phyloP scores from a whole-genome alignment of 2,113 vertebrate species.

The Onychorhynchus coronatus region DNA sequence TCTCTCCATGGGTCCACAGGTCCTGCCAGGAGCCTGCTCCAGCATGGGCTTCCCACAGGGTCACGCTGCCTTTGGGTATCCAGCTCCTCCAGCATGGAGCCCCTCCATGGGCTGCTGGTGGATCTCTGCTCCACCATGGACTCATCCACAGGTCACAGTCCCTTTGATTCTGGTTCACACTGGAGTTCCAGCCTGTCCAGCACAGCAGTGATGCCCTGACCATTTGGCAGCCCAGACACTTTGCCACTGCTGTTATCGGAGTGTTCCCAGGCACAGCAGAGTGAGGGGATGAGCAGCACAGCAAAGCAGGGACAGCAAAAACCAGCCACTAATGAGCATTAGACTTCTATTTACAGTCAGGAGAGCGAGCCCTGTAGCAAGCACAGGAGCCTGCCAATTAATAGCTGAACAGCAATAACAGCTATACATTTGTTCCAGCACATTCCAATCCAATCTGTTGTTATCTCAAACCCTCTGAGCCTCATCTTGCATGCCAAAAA shows the following conservation, averaged over 20 bases:
- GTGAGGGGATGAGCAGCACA: neutral
- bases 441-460: neutral
- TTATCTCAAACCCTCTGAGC: neutral
- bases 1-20: neutral
- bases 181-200: neutral
- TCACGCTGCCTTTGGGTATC: neutral
- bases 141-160: neutral
- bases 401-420: neutral
- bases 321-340: neutral
- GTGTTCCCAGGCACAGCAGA: neutral
- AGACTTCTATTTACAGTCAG: neutral
- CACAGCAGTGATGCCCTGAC: neutral
- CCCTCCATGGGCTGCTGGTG: neutral
- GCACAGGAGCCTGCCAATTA: neutral
- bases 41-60: neutral
- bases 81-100: neutral
- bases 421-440: neutral
- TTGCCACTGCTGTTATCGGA: neutral
- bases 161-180: neutral
- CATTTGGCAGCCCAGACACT: neutral
- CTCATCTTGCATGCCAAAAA: neutral
- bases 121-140: neutral
- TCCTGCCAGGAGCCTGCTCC: neutral
- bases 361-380: neutral
- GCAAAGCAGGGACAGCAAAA: neutral